Percentiles rank a stretch among this genome's conserved stretches.
Conservation (phyloP, 1,140 invertebrate species). For the Pogonomyrmex barbatus region DNA sequence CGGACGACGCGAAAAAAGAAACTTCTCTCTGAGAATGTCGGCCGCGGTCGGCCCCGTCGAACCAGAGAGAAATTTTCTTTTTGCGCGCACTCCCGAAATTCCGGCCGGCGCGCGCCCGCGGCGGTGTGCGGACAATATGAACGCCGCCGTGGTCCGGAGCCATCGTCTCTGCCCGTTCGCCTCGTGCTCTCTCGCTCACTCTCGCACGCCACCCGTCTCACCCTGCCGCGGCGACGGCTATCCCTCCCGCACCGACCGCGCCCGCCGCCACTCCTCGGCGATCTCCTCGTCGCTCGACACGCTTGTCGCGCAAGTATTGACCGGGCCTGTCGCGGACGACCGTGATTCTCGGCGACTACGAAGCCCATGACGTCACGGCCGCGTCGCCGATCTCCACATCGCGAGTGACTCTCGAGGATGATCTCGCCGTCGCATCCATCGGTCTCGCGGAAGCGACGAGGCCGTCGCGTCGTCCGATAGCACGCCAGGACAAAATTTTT, state of each 20-base stretch:
- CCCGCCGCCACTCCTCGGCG: slow-evolving; percentile 53
- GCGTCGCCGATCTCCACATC: neutral
- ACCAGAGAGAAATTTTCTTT: slow-evolving; percentile 81
- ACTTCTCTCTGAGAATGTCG: slow-evolving; percentile 78
- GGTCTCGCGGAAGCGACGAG: neutral
- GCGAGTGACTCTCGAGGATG: no score
- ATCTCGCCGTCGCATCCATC: neutral
- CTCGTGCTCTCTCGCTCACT: slow-evolving; percentile 71
- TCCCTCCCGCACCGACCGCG: slow-evolving; percentile 70
- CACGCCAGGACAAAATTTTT: slow-evolving; percentile 57
- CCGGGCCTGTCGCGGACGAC: slow-evolving; percentile 4
- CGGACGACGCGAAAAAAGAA: slow-evolving; percentile 71
- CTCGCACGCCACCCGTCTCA: slow-evolving; percentile 46
- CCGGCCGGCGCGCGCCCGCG: slow-evolving; percentile 30
- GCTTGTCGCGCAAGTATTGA: slow-evolving; percentile 65
- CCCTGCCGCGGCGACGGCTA: slow-evolving; percentile 62
- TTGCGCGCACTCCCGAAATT: slow-evolving; percentile 69
- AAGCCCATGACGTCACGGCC: neutral
- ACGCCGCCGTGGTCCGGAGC: slow-evolving; percentile 77
- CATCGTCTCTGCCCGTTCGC: slow-evolving; percentile 83
- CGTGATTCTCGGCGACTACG: neutral
- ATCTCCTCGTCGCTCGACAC: slow-evolving; percentile 49
- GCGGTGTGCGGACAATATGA: slow-evolving; percentile 76
- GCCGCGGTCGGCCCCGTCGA: neutral
- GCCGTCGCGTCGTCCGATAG: neutral